These are phyloP conservation scores for Petrosia ficiformis DNA, from an alignment of 37 sponge, comb jelly and placozoan species.

Conservation along the genomic window DNA sequence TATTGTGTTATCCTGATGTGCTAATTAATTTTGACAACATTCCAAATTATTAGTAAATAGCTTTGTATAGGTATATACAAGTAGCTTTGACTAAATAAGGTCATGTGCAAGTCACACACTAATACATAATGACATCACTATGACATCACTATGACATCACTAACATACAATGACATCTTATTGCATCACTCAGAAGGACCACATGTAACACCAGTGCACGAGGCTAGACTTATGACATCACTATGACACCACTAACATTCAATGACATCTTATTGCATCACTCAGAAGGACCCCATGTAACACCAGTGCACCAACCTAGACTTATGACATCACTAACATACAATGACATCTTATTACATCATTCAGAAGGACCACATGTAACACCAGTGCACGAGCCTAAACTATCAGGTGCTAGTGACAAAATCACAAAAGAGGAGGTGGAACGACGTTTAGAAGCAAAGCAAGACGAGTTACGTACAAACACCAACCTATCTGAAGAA, in stretches of 20 bases:
- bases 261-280: not conserved
- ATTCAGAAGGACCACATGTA: not conserved
- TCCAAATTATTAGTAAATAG: no score
- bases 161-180: not conserved
- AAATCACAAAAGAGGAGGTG: constrained; percentile 38
- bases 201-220: constrained; percentile 7
- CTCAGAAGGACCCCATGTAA: not conserved
- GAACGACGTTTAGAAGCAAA: constrained; percentile 36
- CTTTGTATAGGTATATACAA: no score
- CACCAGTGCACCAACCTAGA: constrained; percentile 18
- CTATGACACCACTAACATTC: no score
- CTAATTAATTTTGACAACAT: no score
- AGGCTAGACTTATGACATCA: constrained; percentile 40
- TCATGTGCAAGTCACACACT: no score
- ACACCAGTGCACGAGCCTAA: constrained; percentile 24
- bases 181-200: not conserved
- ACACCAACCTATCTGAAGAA: constrained; percentile 44
- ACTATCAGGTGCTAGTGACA: constrained; percentile 42
- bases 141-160: no score
- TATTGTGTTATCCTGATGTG: no score
- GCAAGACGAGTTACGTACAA: constrained; percentile 27
- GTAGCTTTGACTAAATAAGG: no score
- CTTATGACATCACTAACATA: no score
- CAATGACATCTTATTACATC: not conserved
- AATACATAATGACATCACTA: no score